Percentiles rank a stretch among this genome's conserved stretches.
Conservation (phyloP, 2,113 vertebrate species). For the Bolborhynchus lineola region DNA sequence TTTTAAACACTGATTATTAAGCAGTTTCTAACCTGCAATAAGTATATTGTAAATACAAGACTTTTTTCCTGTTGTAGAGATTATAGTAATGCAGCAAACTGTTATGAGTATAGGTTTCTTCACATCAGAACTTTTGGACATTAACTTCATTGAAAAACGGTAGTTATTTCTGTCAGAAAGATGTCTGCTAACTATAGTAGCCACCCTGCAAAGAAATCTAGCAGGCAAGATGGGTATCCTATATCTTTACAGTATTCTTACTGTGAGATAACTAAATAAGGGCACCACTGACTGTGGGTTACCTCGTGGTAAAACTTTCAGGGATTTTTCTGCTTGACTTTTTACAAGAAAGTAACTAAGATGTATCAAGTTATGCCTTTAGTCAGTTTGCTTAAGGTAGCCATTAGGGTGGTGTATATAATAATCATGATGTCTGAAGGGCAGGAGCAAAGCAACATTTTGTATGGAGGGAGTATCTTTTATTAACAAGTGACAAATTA, state of each 20-base stretch:
- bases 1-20: background rate
- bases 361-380: background rate
- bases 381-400: background rate
- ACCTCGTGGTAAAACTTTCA: background rate
- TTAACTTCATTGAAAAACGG: background rate
- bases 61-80: background rate
- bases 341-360: background rate
- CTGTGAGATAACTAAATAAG: background rate
- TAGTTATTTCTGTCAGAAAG: background rate
- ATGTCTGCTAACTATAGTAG: background rate
- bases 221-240: background rate
- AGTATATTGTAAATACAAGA: background rate
- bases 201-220: background rate
- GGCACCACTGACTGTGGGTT: background rate
- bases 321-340: background rate
- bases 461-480: background rate
- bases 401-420: background rate
- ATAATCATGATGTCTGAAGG: background rate
- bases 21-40: background rate
- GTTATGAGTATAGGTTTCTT: background rate
- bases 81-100: background rate
- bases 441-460: background rate
- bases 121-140: background rate
- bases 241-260: background rate
- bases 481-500: background rate